A percentile compares a stretch with the other conserved stretches of the same genome.
phyloP scores from a whole-genome alignment of 2,797 vertebrate genomes.

The Phoebastria nigripes region DNA sequence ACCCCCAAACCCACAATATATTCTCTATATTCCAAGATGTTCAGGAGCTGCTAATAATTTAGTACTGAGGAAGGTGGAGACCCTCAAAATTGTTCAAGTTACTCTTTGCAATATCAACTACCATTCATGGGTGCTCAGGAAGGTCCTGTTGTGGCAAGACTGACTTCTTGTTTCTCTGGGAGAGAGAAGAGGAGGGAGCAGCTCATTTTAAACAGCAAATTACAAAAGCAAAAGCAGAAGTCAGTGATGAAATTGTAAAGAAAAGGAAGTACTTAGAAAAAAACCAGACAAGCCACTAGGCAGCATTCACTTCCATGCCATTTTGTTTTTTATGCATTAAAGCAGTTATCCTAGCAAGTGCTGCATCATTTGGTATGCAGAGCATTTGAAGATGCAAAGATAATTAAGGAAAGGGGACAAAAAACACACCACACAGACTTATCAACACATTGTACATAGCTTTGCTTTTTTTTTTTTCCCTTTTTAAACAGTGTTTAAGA shows the following conservation, averaged over 20 bases:
- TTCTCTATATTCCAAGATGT: background rate
- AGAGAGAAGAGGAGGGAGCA: background rate
- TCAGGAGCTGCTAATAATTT: background rate
- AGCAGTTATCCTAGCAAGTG: conserved; percentile 56
- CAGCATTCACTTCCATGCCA: conserved; percentile 11
- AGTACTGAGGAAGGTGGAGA: too few relatives aligned
- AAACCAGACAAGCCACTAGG: background rate
- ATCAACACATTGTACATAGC: background rate
- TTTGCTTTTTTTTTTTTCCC: background rate
- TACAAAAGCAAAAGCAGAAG: background rate
- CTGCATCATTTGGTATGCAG: background rate
- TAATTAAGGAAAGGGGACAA: conserved; percentile 24
- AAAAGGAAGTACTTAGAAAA: background rate
- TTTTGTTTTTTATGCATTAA: background rate
- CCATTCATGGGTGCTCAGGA: background rate
- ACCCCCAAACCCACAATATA: background rate
- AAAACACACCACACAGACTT: conserved; percentile 26
- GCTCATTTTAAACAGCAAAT: background rate
- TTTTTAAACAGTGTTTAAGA: conserved; percentile 56
- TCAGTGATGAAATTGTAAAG: background rate
- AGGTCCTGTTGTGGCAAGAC: background rate
- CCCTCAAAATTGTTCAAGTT: background rate
- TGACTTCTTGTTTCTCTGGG: background rate
- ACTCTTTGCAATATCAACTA: background rate
- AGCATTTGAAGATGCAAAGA: conserved; percentile 30